Conservation (phyloP, 1,140 invertebrate species). For the Heliconius hewitsoni region DNA sequence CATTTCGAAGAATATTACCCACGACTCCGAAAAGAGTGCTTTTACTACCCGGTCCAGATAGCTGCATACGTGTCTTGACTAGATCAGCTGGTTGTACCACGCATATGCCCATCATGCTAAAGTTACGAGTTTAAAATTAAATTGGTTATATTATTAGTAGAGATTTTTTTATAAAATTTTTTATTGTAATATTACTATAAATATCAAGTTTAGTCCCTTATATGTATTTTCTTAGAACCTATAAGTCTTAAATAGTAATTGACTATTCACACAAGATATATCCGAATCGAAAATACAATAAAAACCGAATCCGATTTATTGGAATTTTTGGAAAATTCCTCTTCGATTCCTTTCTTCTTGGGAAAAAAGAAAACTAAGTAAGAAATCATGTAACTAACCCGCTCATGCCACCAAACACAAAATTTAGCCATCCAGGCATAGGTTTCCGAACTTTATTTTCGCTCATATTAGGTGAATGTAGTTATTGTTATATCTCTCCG, state of each 20-base stretch:
- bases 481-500: background rate
- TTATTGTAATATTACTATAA: too few relatives aligned
- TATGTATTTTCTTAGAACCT: too few relatives aligned
- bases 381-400: constrained; percentile 41
- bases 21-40: constrained; percentile 85
- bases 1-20: constrained; percentile 91
- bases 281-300: too few relatives aligned
- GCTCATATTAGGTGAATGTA: background rate
- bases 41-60: constrained; percentile 83
- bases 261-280: too few relatives aligned
- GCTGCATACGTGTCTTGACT: constrained; percentile 98
- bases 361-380: too few relatives aligned
- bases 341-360: too few relatives aligned
- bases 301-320: too few relatives aligned
- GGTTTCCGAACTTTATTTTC: constrained; percentile 26
- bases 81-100: constrained; percentile 98
- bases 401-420: constrained; percentile 51
- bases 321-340: too few relatives aligned
- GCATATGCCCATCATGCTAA: constrained; percentile 96
- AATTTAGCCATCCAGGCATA: constrained; percentile 49
- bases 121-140: constrained; percentile 25
- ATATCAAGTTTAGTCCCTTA: too few relatives aligned
- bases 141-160: too few relatives aligned
- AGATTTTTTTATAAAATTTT: constrained; percentile 30
- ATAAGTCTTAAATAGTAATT: too few relatives aligned